Percentiles rank a stretch among this genome's conserved stretches.
phyloP scores from a whole-genome alignment of 2,797 vertebrate species.

The Melopsittacus undulatus region DNA sequence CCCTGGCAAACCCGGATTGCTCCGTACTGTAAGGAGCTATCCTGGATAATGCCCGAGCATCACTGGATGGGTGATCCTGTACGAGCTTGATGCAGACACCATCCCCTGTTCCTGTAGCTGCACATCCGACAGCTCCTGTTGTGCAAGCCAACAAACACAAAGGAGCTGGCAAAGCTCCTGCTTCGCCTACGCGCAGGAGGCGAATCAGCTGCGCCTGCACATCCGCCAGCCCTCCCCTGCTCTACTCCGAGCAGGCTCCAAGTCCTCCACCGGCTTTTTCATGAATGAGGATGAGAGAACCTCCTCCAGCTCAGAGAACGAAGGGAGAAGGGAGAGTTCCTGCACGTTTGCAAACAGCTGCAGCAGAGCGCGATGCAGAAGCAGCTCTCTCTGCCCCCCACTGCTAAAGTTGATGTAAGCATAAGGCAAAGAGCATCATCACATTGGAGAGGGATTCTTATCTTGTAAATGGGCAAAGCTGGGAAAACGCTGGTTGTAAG shows the following conservation, averaged over 20 bases:
- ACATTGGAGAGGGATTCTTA: accelerated
- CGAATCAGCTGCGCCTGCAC: background rate
- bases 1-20: background rate
- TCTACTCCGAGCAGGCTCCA: background rate
- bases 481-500: background rate
- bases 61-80: background rate
- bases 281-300: constrained; percentile 4
- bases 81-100: background rate
- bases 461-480: background rate
- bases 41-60: background rate
- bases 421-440: background rate
- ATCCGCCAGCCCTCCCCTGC: constrained; percentile 2
- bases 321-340: background rate
- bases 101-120: background rate
- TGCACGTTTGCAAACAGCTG: background rate
- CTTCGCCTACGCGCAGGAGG: background rate
- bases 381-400: background rate
- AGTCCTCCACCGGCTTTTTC: background rate
- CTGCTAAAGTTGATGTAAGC: background rate
- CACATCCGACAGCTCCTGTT: background rate
- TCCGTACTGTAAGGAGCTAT: background rate
- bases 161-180: constrained; percentile 31
- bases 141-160: constrained; percentile 19
- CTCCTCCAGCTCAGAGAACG: background rate
- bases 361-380: accelerated